Percentiles rank a stretch among this genome's conserved stretches.
Evolutionary conservation across 2,113 vertebrate genomes (phyloP).

Genomic region (Hippocampus zosterae): DNA sequence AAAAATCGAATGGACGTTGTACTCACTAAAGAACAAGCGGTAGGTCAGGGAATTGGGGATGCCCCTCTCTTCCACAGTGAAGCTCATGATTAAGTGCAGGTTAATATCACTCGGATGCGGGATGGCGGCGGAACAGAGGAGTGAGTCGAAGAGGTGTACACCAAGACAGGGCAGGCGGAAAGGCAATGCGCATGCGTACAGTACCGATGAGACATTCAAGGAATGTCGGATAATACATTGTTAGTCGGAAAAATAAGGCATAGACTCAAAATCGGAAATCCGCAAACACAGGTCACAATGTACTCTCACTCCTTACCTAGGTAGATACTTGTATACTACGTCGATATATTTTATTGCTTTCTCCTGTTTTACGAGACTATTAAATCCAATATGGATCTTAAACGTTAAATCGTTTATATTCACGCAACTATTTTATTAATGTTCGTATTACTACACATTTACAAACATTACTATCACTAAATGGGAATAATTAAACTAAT

Average conservation of each 20-base stretch:
- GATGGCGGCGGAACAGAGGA: constrained; percentile 32
- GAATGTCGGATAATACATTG: not conserved
- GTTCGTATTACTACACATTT: not conserved
- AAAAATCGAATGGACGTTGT: not conserved
- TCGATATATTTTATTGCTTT: too few species aligned
- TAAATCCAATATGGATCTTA: too few species aligned
- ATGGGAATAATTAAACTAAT: not conserved
- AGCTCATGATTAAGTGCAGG: constrained; percentile 64
- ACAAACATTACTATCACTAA: not conserved
- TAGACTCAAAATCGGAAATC: too few species aligned
- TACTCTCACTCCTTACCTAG: too few species aligned
- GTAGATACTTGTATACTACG: too few species aligned
- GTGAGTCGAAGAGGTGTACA: not conserved
- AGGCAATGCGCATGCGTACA: constrained; percentile 37
- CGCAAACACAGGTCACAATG: too few species aligned
- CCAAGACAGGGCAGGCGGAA: not conserved
- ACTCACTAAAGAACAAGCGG: constrained; percentile 88
- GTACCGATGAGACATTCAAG: not conserved
- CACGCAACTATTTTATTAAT: not conserved
- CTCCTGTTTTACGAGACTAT: too few species aligned
- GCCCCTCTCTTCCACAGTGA: constrained; percentile 80
- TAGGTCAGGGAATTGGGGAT: constrained; percentile 78
- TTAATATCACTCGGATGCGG: constrained; percentile 2
- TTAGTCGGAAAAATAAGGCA: too few species aligned
- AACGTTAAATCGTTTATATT: too few species aligned